Evolutionary conservation across 2,797 vertebrate species (phyloP).

Genomic region (Leptodactylus fallax): DNA sequence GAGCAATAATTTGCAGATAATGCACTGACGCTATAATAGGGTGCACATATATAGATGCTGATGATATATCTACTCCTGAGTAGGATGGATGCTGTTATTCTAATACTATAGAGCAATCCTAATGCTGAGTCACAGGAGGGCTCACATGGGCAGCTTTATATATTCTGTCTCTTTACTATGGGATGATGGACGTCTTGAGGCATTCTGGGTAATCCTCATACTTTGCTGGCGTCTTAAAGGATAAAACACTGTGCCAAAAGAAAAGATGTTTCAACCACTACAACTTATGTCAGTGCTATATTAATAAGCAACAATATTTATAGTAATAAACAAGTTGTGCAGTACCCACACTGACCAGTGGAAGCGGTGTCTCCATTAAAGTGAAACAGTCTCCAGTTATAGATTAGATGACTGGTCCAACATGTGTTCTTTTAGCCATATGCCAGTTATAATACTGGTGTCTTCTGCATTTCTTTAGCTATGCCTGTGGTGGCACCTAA

Average conservation of each 20-base stretch:
- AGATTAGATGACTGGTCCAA: no score
- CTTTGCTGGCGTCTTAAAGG: not conserved
- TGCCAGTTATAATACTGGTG: no score
- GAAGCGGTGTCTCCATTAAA: not conserved
- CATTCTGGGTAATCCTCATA: not conserved
- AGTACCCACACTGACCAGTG: not conserved
- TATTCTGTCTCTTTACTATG: not conserved
- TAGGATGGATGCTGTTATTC: not conserved
- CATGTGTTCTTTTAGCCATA: no score
- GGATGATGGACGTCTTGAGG: not conserved
- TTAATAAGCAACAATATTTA: not conserved
- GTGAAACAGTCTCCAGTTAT: not conserved
- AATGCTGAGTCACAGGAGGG: not conserved
- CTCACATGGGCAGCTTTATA: not conserved
- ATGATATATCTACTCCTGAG: not conserved
- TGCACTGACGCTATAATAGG: not conserved
- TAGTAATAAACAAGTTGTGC: not conserved
- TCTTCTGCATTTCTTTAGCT: no score
- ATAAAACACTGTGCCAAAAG: not conserved
- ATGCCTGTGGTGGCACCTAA: no score
- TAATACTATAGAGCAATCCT: not conserved
- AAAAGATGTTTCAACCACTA: not conserved
- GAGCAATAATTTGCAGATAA: conserved; percentile 16
- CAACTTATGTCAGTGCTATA: not conserved
- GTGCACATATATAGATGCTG: not conserved